Evolutionary conservation across 2,797 vertebrate species (phyloP).

Genomic region (Brotula barbata): DNA sequence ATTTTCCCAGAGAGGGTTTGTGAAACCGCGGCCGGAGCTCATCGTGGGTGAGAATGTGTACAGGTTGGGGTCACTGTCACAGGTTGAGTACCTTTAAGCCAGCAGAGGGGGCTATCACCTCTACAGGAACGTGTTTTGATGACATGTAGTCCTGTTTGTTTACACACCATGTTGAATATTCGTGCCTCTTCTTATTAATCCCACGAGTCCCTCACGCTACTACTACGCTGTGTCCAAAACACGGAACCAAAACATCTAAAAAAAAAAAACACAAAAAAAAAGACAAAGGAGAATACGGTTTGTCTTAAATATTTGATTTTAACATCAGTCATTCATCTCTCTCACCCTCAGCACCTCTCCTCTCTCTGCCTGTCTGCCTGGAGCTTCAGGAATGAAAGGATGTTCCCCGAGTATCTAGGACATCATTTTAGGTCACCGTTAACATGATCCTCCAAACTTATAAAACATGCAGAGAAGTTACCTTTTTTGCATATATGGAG

Average conservation of each 20-base stretch:
- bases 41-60: slow-evolving; percentile 2
- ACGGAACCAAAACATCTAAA: slow-evolving; percentile 1
- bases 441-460: slow-evolving; percentile 74
- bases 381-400: slow-evolving; percentile 75
- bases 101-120: slow-evolving; percentile 44
- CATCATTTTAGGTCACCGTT: slow-evolving; percentile 82
- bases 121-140: slow-evolving; percentile 24
- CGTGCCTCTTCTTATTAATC: too few relatives aligned
- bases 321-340: slow-evolving; percentile 26
- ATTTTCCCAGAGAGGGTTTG: too few relatives aligned
- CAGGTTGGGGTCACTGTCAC: slow-evolving; percentile 30
- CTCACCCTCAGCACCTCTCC: slow-evolving; percentile 8
- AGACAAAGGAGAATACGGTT: too few relatives aligned
- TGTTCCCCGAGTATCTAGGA: slow-evolving; percentile 79
- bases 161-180: background rate
- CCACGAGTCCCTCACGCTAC: too few relatives aligned
- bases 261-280: slow-evolving; percentile 6
- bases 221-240: background rate
- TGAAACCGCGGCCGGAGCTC: too few relatives aligned
- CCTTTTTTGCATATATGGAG: slow-evolving; percentile 74
- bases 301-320: too few relatives aligned
- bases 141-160: background rate
- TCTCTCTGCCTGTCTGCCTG: slow-evolving; percentile 46
- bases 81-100: slow-evolving; percentile 12
- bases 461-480: slow-evolving; percentile 77